phyloP scores from a whole-genome alignment of 2,888 invertebrate species.

The Spilarctia lutea region DNA sequence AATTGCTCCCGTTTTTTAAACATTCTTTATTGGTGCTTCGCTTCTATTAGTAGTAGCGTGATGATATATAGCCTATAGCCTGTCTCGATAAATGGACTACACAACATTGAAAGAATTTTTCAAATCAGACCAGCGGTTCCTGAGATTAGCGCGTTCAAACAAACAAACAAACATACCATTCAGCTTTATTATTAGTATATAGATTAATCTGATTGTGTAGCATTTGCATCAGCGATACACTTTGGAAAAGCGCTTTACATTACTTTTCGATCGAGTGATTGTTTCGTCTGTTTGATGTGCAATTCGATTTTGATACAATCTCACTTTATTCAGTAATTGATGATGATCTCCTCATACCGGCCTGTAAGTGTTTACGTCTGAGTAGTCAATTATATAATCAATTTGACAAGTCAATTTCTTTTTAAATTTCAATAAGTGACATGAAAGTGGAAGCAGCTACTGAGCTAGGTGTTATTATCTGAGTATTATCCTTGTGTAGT shows the following conservation, averaged over 20 bases:
- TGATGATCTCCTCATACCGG: not conserved
- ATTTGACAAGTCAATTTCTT: not conserved
- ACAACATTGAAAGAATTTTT: too few relatives aligned
- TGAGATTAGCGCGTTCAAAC: too few relatives aligned
- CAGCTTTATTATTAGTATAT: too few relatives aligned
- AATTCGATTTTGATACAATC: not conserved
- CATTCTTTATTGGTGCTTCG: too few relatives aligned
- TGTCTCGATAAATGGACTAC: too few relatives aligned
- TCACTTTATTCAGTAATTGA: not conserved
- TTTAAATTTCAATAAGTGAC: not conserved
- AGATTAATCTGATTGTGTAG: not conserved
- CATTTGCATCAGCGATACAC: not conserved
- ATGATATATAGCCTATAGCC: too few relatives aligned
- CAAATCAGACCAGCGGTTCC: too few relatives aligned
- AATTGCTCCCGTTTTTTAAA: too few relatives aligned
- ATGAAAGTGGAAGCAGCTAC: not conserved
- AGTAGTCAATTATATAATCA: not conserved
- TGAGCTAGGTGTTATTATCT: too few relatives aligned
- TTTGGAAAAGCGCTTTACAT: not conserved
- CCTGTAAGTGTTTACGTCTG: not conserved
- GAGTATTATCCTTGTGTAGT: not conserved
- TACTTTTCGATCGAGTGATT: not conserved
- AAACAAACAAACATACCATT: too few relatives aligned
- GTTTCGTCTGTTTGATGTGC: not conserved
- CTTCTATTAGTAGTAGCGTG: too few relatives aligned